Conservation (phyloP, 2,888 invertebrate genomes). For the Apotomis turbidana region DNA sequence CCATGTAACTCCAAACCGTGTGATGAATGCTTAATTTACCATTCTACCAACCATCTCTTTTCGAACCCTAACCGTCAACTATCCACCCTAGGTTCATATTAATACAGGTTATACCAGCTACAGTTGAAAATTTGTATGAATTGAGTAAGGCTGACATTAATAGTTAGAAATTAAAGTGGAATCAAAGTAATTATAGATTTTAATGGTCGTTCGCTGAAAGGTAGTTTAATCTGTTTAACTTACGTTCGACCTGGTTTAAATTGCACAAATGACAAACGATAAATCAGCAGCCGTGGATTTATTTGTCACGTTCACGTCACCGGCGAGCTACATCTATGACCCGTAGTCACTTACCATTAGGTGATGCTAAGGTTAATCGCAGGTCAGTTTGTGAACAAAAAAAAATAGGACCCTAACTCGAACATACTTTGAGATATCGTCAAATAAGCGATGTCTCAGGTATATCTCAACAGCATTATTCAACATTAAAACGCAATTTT, state of each 20-base stretch:
- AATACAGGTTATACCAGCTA: not conserved
- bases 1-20: conserved; percentile 30
- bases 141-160: conserved; percentile 24
- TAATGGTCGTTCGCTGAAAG: not conserved
- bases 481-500: too few species aligned
- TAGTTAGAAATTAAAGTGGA: conserved; percentile 36
- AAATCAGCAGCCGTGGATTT: not conserved
- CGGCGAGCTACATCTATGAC: too few species aligned
- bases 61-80: not conserved
- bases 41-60: not conserved
- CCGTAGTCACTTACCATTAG: too few species aligned
- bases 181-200: conserved; percentile 30
- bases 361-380: too few species aligned
- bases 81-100: not conserved
- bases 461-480: too few species aligned
- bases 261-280: not conserved
- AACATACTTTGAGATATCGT: too few species aligned
- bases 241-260: not conserved
- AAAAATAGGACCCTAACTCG: too few species aligned
- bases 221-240: conserved; percentile 16
- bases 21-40: conserved; percentile 40
- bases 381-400: too few species aligned
- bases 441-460: too few species aligned
- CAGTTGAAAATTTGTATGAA: conserved; percentile 12
- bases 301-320: not conserved